phyloP scores from a whole-genome alignment of 2,888 invertebrate genomes.

The Xylophagus ater region DNA sequence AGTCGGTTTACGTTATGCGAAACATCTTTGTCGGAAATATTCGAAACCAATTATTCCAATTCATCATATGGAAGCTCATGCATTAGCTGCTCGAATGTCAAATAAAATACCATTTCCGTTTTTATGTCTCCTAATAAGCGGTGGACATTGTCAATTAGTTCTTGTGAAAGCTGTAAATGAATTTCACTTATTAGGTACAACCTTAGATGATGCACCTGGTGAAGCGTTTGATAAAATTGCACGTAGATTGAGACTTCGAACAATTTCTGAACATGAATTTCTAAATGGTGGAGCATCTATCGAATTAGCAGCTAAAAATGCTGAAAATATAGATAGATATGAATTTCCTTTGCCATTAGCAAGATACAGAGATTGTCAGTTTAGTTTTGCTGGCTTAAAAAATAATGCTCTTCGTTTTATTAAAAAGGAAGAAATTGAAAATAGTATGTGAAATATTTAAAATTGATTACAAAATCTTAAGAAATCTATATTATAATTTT shows the following conservation, averaged over 20 bases:
- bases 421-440: slow-evolving; percentile 45
- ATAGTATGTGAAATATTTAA: slow-evolving; percentile 30
- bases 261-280: slow-evolving; percentile 59
- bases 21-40: slow-evolving; percentile 52
- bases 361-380: slow-evolving; percentile 67
- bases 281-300: slow-evolving; percentile 78
- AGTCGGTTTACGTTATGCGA: slow-evolving; percentile 76
- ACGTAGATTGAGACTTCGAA: slow-evolving; percentile 69
- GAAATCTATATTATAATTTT: not conserved
- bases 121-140: slow-evolving; percentile 80
- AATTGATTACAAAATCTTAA: slow-evolving; percentile 18
- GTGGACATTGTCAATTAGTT: slow-evolving; percentile 80
- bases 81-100: slow-evolving; percentile 73
- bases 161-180: slow-evolving; percentile 61
- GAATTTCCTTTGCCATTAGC: slow-evolving; percentile 55
- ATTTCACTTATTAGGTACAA: slow-evolving; percentile 69
- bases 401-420: slow-evolving; percentile 48
- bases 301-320: slow-evolving; percentile 68
- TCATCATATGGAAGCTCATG: slow-evolving; percentile 99
- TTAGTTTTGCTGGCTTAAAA: slow-evolving; percentile 80
- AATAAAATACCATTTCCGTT: slow-evolving; percentile 69
- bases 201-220: slow-evolving; percentile 81
- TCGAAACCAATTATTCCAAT: slow-evolving; percentile 83
- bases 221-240: slow-evolving; percentile 91
- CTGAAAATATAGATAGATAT: slow-evolving; percentile 42